Evolutionary conservation across 2,113 vertebrate genomes (phyloP), one percentile per base, ranked within the genome.

Genomic region (Coracopsis vasa): DNA sequence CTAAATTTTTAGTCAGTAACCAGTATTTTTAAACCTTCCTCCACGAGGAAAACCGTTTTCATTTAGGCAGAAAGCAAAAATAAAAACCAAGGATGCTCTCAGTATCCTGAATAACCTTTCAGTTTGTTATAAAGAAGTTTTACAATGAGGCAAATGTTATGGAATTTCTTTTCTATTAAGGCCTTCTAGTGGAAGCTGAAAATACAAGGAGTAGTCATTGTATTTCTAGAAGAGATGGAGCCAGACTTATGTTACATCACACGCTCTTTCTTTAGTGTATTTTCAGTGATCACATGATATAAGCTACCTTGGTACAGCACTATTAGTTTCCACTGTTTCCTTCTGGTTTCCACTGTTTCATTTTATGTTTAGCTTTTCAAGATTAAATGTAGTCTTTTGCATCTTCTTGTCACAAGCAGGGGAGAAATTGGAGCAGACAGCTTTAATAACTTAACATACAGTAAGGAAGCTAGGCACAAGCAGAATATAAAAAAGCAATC

Each of bases 401-500:
- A 96, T 97, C 92, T 95, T 96, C 92, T 87, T 97, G 95, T 96
- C 95, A 80, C 94, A 96, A 96, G 93, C 91, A 97, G 85, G 80
- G 71, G 75, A 94, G 78, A 98, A 97, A 98, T 97, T 95, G 94
- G 92, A 98, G 84, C 94, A 98, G 97, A 94, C 95, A 97, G 56
- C 77, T 98, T 97, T 97, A 98, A 98, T 97, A 97, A 97, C 94
- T 97, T 96, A 96, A 96, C 85, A 82, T 95, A 92, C 58, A 92
- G 80, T 91, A 92, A 90, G 86, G 70, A 96, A 97, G 89, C 64
- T 35, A 91, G 69, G 78, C 88, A 92, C 44, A 92, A 66, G 69
- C 86, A 96, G 96, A 96, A 91, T 97, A 96, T 97, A 94, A 97
- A 98, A 98, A 96, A 84, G 78, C 91, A 95, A 97, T 97, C 97